phyloP scores from a whole-genome alignment of 2,113 vertebrate genomes.

The Microtus ochrogaster region DNA sequence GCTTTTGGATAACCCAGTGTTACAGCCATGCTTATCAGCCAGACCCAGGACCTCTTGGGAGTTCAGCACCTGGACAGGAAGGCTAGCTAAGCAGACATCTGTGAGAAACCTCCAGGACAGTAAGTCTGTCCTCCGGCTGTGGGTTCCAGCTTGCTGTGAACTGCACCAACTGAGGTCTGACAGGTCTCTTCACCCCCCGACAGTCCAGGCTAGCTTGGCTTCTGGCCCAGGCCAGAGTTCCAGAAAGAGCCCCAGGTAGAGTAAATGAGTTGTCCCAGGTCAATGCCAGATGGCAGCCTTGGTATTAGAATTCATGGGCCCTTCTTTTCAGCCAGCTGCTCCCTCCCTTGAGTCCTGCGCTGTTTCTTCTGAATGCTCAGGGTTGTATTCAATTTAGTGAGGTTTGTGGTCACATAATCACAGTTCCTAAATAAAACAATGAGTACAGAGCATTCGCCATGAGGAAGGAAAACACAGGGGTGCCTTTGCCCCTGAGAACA shows the following conservation, averaged over 20 bases:
- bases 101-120: background rate
- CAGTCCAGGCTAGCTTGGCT: constrained; percentile 56
- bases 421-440: constrained; percentile 66
- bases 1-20: constrained; percentile 19
- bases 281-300: constrained; percentile 67
- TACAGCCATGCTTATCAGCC: background rate
- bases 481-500: constrained; percentile 20
- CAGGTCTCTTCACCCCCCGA: constrained; percentile 41
- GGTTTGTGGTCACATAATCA: constrained; percentile 68
- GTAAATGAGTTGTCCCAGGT: constrained; percentile 71
- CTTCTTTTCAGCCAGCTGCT: constrained; percentile 69
- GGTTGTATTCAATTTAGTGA: constrained; percentile 63
- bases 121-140: constrained; percentile 5
- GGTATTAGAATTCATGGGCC: constrained; percentile 71
- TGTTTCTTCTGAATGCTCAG: constrained; percentile 72
- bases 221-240: constrained; percentile 39
- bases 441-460: background rate
- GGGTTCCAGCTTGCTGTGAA: constrained; percentile 14
- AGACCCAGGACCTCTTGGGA: background rate
- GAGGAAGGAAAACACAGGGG: constrained; percentile 63
- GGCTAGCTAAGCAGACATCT: constrained; percentile 30
- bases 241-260: constrained; percentile 60
- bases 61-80: constrained; percentile 14
- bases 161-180: constrained; percentile 18
- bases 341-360: constrained; percentile 50